These are phyloP conservation scores for Latrodectus elegans DNA, from an alignment of 2,888 invertebrate species.

Conservation along the genomic window DNA sequence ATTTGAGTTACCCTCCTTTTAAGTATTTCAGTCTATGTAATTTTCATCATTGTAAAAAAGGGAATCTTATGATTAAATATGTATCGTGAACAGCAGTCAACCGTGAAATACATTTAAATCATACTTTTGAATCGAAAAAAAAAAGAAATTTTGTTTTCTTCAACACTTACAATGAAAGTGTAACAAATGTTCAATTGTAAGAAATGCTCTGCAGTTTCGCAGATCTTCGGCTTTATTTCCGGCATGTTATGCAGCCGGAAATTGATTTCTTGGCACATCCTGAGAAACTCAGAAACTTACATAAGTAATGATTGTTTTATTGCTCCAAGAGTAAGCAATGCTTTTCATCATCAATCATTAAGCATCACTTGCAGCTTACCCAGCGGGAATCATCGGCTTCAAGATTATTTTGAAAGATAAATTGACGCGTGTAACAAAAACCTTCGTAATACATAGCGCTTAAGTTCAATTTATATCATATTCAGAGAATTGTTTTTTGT, in stretches of 20 bases:
- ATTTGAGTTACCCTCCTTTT: neutral
- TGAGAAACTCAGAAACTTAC: slow-evolving; percentile 13
- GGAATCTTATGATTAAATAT: slow-evolving; percentile 6
- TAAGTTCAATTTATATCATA: slow-evolving; percentile 56
- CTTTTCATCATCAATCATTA: slow-evolving; percentile 42
- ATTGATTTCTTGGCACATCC: slow-evolving; percentile 20
- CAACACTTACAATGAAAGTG: no score
- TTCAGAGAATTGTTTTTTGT: slow-evolving; percentile 29
- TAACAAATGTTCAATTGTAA: no score
- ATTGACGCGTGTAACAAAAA: slow-evolving; percentile 44
- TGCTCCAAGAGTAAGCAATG: slow-evolving; percentile 23
- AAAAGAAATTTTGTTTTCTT: neutral
- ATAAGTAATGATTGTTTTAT: slow-evolving; percentile 59
- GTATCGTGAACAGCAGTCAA: neutral
- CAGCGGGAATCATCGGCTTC: slow-evolving; percentile 34
- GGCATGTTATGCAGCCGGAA: slow-evolving; percentile 14
- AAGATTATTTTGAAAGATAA: slow-evolving; percentile 54
- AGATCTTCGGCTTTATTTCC: neutral
- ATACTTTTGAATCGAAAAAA: neutral
- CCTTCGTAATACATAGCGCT: slow-evolving; percentile 48
- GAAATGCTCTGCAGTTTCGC: no score
- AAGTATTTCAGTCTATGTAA: slow-evolving; percentile 2
- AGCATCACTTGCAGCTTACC: slow-evolving; percentile 43
- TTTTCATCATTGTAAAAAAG: slow-evolving; percentile 3
- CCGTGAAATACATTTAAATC: no score